Base-by-base conservation (phyloP, 2,888 invertebrate species). In the Cacoxenus indagator region DNA sequence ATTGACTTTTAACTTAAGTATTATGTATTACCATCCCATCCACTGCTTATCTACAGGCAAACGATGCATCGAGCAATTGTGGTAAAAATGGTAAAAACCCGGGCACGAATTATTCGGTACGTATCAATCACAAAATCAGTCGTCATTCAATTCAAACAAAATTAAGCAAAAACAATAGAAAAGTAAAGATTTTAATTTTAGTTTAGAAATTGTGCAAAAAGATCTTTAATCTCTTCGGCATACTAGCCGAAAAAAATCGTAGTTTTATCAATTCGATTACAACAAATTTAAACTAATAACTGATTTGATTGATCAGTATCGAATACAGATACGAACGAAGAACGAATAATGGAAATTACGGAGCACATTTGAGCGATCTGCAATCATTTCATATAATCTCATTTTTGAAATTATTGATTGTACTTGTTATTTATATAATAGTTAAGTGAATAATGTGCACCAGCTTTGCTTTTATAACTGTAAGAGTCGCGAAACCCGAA, bases 251-350 rank as follows among this genome's bases (percentile, higher is more conserved):
- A 17, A 48, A 19, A 4, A 5, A 17, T 17, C 22, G 11, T 17
- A 8, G 14, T 8, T 51, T 1, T 17, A 51, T 1, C 22, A 51
- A 51, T 51, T 51, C 51, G 48, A 31, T 48, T 62, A 48, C 29
- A 2, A 19, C 27, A 27, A 9, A 17, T 26, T 55, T 27, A 26
- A 55, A 26, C 11, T 55, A 14, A 55, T n/a, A 82, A 87, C 88
- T 88, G 88, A 86, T 88, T 88, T 87, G 80, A 88, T 88, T 88
- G 88, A 88, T 88, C 88, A 88, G 88, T 87, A 88, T 88, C 88
- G 88, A 87, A 88, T 87, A 85, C 75, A 67, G 27, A 37, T 4
- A 8, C 22, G 51, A 51, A n/a, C n/a, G n/a, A n/a, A n/a, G n/a
- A n/a, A n/a, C n/a, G 1, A 43, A 43, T 43, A 43, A 43, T 43